Evolutionary conservation across 1,140 invertebrate species (phyloP), one percentile per base, ranked within the genome.

Genomic region (Armadillidium nasatum): DNA sequence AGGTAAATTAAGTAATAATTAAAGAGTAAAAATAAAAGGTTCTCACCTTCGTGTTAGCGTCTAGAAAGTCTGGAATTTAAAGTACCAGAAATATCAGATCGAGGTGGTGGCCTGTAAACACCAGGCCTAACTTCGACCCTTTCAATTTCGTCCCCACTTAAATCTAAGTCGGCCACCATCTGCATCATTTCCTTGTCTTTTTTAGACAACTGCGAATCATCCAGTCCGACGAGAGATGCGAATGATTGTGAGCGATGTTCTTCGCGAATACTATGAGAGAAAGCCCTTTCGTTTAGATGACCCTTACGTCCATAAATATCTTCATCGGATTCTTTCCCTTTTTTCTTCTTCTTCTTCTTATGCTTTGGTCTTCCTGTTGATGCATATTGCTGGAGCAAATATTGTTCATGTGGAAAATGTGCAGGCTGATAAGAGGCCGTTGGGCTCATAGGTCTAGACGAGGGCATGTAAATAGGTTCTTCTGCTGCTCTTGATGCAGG

Each of bases 201-300:
- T 72, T 79, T 79, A 69, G 68, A 69, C 82, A 79, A 22, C 82
- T 83, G 54, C 88, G 88, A 15, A 88, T 88, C 81, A 89, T 90
- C 91, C 22, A 96, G 85, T 82, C 94, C 95, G 23, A 94, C 93
- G 82, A 96, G 85, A 70, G 92, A 94, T 70, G 93, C 94, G 84
- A 95, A 93, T 79, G 93, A 95, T 67, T 94, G 88, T 82, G 93
- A 94, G 71, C 94, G 88, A 84, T 96, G 94, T 83, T 96, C 94
- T 83, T 96, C 94, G 71, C 94, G 87, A 82, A 97, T 97, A 72
- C 94, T 95, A 85, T 96, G 95, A 13, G 93, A 94, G 83, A 97
- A 97, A 19, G 94, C 94, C 70, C 94, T 86, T 84, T 97, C 94
- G 84, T 97, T 97, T 73, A 97, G 85, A 83, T 96, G 94, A 0